Percentiles rank a stretch among this genome's conserved stretches.
These are phyloP conservation scores for Epirrita christyi DNA, from an alignment of 2,888 invertebrate genomes.

Conservation along the genomic window DNA sequence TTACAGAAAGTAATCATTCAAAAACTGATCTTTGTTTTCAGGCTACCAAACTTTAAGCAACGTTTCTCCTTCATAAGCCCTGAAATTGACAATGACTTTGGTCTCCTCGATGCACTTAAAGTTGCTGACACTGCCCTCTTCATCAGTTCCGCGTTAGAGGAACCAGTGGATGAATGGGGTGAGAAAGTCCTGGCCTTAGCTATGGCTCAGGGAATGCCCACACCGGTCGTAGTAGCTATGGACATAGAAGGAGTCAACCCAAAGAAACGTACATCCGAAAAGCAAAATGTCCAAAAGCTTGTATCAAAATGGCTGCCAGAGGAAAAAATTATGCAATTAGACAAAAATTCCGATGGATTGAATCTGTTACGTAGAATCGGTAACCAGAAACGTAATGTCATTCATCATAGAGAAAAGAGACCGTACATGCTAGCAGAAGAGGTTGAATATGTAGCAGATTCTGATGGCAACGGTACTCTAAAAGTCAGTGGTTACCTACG, in stretches of 20 bases:
- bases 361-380: constrained; percentile 89
- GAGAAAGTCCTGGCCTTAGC: constrained; percentile 90
- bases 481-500: constrained; percentile 95
- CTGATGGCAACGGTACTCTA: constrained; percentile 85
- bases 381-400: constrained; percentile 90
- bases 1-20: too few species aligned
- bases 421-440: constrained; percentile 94
- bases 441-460: constrained; percentile 86
- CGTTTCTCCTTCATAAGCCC: constrained; percentile 93
- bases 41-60: constrained; percentile 94
- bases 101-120: constrained; percentile 92
- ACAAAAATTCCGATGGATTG: constrained; percentile 90
- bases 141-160: constrained; percentile 89
- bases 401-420: constrained; percentile 90
- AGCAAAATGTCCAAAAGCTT: constrained; percentile 86
- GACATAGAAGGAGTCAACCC: constrained; percentile 90
- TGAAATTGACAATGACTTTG: constrained; percentile 89
- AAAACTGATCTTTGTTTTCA: constrained; percentile 79
- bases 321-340: constrained; percentile 92
- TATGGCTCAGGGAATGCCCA: constrained; percentile 92
- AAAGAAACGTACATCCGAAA: constrained; percentile 89
- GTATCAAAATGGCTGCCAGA: constrained; percentile 91
- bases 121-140: constrained; percentile 94
- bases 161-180: constrained; percentile 92
- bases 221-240: constrained; percentile 90